Base-by-base conservation (phyloP, 2,113 vertebrate species). In the Irena cyanogastra region DNA sequence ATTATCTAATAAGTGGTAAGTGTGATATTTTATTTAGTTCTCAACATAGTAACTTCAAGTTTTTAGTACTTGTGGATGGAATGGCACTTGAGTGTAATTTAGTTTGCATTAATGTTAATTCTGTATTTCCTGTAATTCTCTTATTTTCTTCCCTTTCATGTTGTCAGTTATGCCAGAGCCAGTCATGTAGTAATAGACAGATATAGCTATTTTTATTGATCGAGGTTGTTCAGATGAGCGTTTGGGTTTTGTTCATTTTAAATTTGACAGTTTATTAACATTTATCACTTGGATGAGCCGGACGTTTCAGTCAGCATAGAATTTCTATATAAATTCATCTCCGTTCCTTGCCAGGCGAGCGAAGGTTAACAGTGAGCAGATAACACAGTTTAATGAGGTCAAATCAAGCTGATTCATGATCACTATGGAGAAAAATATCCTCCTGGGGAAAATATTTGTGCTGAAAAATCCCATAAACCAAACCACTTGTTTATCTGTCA, bases 401-500 rank as follows among this genome's bases (percentile, higher is more conserved):
- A 96, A 94, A 97, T 98, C 97, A 96, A 97, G 96, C 97, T 98
- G 97, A 98, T 98, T 98, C 97, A 97, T 97, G 96, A 98, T 98
- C 96, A 91, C 97, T 97, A 63, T 88, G 84, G 97, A 98, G 97
- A 97, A 97, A 95, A 96, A 96, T 96, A 98, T 97, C 93, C 98
- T 97, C 98, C 95, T 91, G 98, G 98, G 98, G 97, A 98, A 98
- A 97, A 98, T 98, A 97, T 98, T 98, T 97, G 96, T 96, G 95
- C 97, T 97, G 97, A 97, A 98, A 98, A 99, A 99, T 98, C 97
- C 98, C 97, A 98, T 98, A 98, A 98, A 98, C 97, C 97, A 98
- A 98, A 97, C 98, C 98, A 99, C 99, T 99, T 99, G 98, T 99
- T 99, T 99, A 99, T 98, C 98, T 98, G 98, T 98, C 99, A 99